Percentiles rank a stretch among this genome's conserved stretches.
Evolutionary conservation across 2,113 vertebrate species (phyloP).

Genomic region (Pluvianellus socialis): DNA sequence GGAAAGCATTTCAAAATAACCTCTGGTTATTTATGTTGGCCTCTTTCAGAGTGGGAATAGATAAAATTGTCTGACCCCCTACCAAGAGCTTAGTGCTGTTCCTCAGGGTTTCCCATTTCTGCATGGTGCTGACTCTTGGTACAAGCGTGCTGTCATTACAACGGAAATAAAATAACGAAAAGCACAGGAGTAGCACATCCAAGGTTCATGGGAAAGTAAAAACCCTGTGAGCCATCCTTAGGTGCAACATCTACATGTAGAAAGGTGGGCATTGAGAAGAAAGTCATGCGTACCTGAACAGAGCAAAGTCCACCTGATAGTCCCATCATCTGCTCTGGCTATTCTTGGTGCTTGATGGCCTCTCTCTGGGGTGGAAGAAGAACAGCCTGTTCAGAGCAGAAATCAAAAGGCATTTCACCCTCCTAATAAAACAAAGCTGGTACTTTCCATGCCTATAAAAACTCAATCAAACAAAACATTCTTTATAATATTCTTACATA

Average conservation of each 20-base stretch:
- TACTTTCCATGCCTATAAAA: not conserved
- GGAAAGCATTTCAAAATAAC: too few species aligned
- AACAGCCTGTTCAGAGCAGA: not conserved
- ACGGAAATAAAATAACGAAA: not conserved
- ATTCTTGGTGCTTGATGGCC: not conserved
- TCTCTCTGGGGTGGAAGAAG: not conserved
- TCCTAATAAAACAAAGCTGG: not conserved
- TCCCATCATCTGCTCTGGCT: not conserved
- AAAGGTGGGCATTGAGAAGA: not conserved
- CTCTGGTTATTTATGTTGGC: not conserved
- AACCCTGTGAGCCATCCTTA: not conserved
- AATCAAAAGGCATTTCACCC: not conserved
- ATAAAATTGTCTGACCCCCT: not conserved
- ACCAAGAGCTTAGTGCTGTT: not conserved
- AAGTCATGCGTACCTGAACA: accelerated
- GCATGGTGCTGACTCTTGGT: not conserved
- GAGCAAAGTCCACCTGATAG: not conserved
- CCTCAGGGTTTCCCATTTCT: not conserved
- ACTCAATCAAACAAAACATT: not conserved
- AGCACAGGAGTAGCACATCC: not conserved
- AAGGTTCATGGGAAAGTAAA: not conserved
- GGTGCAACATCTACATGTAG: too few species aligned
- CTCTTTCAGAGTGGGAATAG: not conserved
- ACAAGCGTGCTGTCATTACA: not conserved
- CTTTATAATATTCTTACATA: too few species aligned